Base-by-base conservation (phyloP, 2,113 vertebrate genomes). In the Nanorana parkeri region DNA sequence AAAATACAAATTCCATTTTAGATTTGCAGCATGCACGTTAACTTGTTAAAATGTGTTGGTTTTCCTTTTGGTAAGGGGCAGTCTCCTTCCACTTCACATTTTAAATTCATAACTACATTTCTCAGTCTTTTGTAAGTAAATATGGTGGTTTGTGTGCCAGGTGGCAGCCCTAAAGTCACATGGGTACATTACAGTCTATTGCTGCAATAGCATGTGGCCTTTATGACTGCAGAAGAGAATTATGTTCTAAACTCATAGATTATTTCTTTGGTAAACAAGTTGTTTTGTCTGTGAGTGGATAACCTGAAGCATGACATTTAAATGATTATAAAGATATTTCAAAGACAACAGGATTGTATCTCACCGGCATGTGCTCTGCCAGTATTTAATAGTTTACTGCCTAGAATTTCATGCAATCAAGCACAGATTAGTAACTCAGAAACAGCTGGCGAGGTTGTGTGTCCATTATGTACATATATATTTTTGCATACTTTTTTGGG, bases 251-350 rank as follows among this genome's bases (percentile, higher is more conserved):
- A 65, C 58, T 64, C 60, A 77, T 65, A 77, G 74, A 77, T 77
- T 65, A 77, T 77, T 75, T 51, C 74, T 77, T 77, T 77, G 74
- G 74, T 77, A 77, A 77, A 77, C 58, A 77, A 77, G 74, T 77
- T 77, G 74, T 65, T 64, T 77, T 77, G 74, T 51, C 58, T 64
- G 74, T 51, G 41, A 65, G 58, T 77, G 74, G 65, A 77, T 77
- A 77, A 77, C 74, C 74, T 64, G 60, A 77, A 77, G 56, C 74
- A 51, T 64, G 74, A 77, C 60, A 77, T 77, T 77, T 77, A 64
- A 64, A 52, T 64, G 60, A 77, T 65, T 28, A 20, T n/a, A 64
- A 64, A 65, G 64, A 63, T 77, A 65, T 77, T 77, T 77, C 60
- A 64, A 64, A 77, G 17, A n/a, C 74, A 77, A 64, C 41, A 63